phyloP scores from a whole-genome alignment of 2,113 vertebrate genomes.

The Sinocyclocheilus rhinocerous region DNA sequence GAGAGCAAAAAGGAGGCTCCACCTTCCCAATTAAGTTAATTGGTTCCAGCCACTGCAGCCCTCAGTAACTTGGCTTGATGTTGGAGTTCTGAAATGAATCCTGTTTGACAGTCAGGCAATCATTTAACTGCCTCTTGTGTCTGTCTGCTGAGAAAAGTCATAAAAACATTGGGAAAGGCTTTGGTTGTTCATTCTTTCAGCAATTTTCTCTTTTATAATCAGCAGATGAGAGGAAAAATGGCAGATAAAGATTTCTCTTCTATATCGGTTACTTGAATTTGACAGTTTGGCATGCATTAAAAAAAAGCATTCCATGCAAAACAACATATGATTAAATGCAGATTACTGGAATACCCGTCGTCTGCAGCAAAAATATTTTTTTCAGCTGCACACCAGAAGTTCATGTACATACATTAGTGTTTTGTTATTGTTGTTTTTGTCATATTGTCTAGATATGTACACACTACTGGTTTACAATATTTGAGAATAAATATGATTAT shows the following conservation, averaged over 20 bases:
- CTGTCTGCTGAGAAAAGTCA: slow-evolving; percentile 7
- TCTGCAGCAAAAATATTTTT: neutral
- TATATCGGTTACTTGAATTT: neutral
- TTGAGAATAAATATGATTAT: neutral
- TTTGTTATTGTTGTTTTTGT: neutral
- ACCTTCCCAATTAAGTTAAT: slow-evolving; percentile 61
- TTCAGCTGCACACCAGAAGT: neutral
- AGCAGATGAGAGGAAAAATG: neutral
- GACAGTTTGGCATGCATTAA: neutral
- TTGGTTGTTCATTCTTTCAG: neutral
- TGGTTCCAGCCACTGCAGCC: slow-evolving; percentile 48
- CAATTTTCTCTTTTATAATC: neutral
- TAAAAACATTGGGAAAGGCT: neutral
- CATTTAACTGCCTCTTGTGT: slow-evolving; percentile 40
- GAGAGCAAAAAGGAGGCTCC: slow-evolving; percentile 41
- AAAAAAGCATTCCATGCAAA: too few species aligned
- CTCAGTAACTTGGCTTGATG: slow-evolving; percentile 36
- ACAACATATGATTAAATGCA: neutral
- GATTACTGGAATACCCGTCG: too few species aligned
- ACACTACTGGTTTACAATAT: neutral
- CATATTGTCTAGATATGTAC: neutral
- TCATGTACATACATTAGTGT: neutral
- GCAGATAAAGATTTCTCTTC: neutral
- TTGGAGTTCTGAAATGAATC: slow-evolving; percentile 41
- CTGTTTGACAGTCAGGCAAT: slow-evolving; percentile 31